Evolutionary conservation across 2,888 invertebrate genomes (phyloP), one percentile per base, ranked within the genome.

Genomic region (Operophtera brumata): DNA sequence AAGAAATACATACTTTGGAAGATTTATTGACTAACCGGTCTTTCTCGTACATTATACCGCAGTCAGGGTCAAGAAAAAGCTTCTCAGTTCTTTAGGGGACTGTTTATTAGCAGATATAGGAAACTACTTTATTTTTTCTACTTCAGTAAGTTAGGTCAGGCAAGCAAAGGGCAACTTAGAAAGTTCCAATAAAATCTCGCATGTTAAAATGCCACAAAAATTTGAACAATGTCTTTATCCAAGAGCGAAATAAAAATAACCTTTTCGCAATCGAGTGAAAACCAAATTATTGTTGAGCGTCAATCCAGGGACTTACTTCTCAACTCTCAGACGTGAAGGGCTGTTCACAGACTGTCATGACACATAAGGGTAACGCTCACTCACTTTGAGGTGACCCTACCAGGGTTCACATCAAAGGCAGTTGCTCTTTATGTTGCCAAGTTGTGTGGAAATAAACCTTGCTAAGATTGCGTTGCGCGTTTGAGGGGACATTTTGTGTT

Each of bases 331-430:
- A 32, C 43, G 13, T 30, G 12, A 49, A 42, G 42, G 42, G 37
- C 39, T 47, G 47, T 35, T 48, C 37, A 43, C 49, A 13, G 32
- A 35, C 48, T 34, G 40, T 32, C 41, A 41, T 32, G 35, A 35
- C 30, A 43, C 28, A 36, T 47, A 42, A 14, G 28, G 36, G 42
- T 40, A 36, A 36, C 11, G 7, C 30, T 44, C 34, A 30, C 36
- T 44, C 34, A 30, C 36, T 50, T 42, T 37, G 42, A 47, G 51
- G 35, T 51, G 57, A 52, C 47, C 47, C 48, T 20, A 14, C 13
- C 36, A 32, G 32, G 47, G 47, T 51, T 52, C 48, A 56, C 51
- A 48, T 57, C 48, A 57, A 57, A 48, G 52, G 45, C 40, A 36
- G 36, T 40, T 51, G 44, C 51, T 51, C 47, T 44, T 44, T 44